Evolutionary conservation across 2,113 vertebrate species (phyloP).

Genomic region (Dendrocopos noguchii): DNA sequence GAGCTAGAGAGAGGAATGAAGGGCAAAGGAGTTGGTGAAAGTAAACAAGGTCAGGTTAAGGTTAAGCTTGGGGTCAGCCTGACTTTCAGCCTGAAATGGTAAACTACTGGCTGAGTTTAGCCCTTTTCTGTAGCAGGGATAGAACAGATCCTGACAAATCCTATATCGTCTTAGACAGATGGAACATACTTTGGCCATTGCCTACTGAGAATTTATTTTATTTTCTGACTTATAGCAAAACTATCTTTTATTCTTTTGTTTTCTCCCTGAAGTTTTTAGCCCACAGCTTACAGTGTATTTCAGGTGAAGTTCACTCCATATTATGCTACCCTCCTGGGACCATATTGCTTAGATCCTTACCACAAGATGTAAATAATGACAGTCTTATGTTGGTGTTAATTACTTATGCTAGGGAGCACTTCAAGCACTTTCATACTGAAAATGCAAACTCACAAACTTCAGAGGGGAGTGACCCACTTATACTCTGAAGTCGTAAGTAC

Average conservation of each 20-base stretch:
- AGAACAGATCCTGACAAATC: slow-evolving; percentile 62
- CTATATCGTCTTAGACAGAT: slow-evolving; percentile 40
- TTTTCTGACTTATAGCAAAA: slow-evolving; percentile 31
- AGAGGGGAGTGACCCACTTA: not conserved
- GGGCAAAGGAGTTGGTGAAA: slow-evolving; percentile 30
- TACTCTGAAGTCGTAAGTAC: not conserved
- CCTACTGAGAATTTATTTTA: slow-evolving; percentile 27
- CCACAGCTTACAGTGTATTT: not conserved
- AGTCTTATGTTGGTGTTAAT: not conserved
- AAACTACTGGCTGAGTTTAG: slow-evolving; percentile 58
- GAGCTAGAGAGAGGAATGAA: slow-evolving; percentile 29
- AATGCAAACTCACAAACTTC: not conserved
- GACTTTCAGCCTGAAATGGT: slow-evolving; percentile 68
- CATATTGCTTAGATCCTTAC: not conserved
- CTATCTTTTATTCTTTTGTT: not conserved
- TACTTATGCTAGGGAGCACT: not conserved
- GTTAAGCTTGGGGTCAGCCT: slow-evolving; percentile 56
- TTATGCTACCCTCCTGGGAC: not conserved
- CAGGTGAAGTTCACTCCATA: not conserved
- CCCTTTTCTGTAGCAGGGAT: slow-evolving; percentile 39
- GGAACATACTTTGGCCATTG: slow-evolving; percentile 25
- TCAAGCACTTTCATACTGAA: not conserved
- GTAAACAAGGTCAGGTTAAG: slow-evolving; percentile 68
- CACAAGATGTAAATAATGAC: not conserved
- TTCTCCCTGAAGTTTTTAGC: slow-evolving; percentile 2